Evolutionary conservation across 2,888 invertebrate genomes (phyloP), one percentile per base, ranked within the genome.

Genomic region (Caenorhabditis sp.): DNA sequence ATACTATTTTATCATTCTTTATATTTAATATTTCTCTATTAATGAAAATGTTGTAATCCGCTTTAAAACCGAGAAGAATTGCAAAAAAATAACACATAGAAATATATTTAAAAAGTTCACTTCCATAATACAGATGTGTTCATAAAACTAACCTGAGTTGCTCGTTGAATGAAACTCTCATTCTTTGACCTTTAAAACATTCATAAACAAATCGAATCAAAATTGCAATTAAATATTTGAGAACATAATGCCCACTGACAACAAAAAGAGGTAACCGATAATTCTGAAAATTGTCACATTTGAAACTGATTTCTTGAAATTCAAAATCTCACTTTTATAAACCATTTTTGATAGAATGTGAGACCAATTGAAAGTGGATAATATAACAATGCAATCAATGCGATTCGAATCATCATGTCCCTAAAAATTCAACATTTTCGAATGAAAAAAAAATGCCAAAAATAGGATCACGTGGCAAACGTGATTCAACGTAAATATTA

Each of bases 341-440:
- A 91, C 92, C 93, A 93, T 91, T 95, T 92, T 89, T 97, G 97
- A 89, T 97, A 99, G 89, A 97, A 99, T 12, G 96, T 97, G 63
- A 99, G 91, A 57, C 95, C 93, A 84, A 99, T 95, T 17, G 97
- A 97, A 65, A 97, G 91, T 14, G 92, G 91, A 88, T 95, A 95
- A 89, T 97, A 97, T 58, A 94, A 90, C 2, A 93, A 88, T 76
- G 97, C 93, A 57, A 95, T 87, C 14, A 79, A 58, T 26, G 79
- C 66, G 26, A 85, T 73, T 62, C 78, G 76, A 59, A 85, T 52
- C 66, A 85, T 75, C 74, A 80, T 80, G 52, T 74, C 66, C 63
- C 63, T 52, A 38, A 58, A 67, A 23, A 50, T n/a, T n/a, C n/a
- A n/a, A n/a, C n/a, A n/a, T 31, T 31, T 31, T 31, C 5, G 10